Conservation (phyloP, 2,888 invertebrate species). For the Campopleginae sp. region DNA sequence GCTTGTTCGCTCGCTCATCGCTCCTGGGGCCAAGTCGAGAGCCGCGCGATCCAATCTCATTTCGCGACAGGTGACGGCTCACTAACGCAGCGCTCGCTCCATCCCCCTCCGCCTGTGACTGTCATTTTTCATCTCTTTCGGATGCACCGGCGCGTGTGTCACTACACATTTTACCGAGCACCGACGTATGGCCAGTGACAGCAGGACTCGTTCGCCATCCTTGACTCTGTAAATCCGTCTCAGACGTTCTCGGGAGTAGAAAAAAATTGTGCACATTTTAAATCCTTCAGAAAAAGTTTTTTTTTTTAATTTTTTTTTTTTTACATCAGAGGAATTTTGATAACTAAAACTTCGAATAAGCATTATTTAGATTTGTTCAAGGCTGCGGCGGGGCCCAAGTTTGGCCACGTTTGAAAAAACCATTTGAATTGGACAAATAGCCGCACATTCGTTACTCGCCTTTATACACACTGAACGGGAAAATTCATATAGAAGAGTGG, state of each 20-base stretch:
- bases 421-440: background rate
- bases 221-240: background rate
- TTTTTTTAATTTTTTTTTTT: background rate
- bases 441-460: background rate
- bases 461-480: background rate
- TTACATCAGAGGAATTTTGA: no score
- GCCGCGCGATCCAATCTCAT: conserved; percentile 64
- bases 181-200: conserved; percentile 14
- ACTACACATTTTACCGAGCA: conserved; percentile 4
- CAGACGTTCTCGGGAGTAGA: background rate
- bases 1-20: conserved; percentile 52
- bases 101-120: background rate
- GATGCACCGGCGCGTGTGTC: conserved; percentile 13
- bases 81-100: conserved; percentile 9
- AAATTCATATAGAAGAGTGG: conserved; percentile 70
- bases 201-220: background rate
- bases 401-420: background rate
- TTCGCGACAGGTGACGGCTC: conserved; percentile 65
- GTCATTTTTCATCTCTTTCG: background rate
- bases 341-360: no score
- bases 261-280: background rate
- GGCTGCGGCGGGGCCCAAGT: no score
- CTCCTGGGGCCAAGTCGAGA: conserved; percentile 60
- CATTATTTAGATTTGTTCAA: background rate
- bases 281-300: background rate